Evolutionary conservation across 2,113 vertebrate species (phyloP), one percentile per base, ranked within the genome.

Genomic region (Lucifuga dentata): DNA sequence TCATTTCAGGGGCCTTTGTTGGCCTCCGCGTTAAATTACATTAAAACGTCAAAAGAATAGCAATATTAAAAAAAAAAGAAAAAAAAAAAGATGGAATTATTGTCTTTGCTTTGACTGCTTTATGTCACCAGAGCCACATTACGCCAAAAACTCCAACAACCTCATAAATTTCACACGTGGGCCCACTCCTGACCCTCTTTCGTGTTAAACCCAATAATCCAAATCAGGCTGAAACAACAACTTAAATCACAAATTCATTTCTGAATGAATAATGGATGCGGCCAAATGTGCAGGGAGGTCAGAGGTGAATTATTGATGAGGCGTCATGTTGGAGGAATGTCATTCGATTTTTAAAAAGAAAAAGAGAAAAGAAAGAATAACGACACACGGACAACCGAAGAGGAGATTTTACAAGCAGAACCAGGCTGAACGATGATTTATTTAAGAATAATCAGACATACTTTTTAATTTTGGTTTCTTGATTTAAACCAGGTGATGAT

Each of bases 211-310:
- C 8, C n/a, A 73, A 63, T 49, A 29, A 52, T 73, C 39, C 24
- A 70, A 76, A 83, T 73, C 55, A 61, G 56, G 26, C 63, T 68
- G 50, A 76, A 76, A 69, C 52, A 74, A 69, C 57, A 76, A 73
- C 24, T 53, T 49, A 63, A 75, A 75, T 58, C 38, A 58, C 61
- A 78, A 76, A 74, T 84, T 83, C 26, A 69, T 59, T 67, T 48
- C 41, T 32, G 39, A 12, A 83, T 91, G 41, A 89, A 84, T 90
- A 73, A 86, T 85, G 75, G 43, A 88, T 81, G 55, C 10, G 60
- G 55, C 90, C 86, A 90, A 91, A 90, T 88, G 83, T 80, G 88
- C 73, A 60, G 36, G 69, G 84, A 82, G 87, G 83, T 84, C 84
- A 88, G 29, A 33, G 3, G 49, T 90, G 39, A 87, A 91, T 88